phyloP scores from a whole-genome alignment of 37 sponge, comb jelly and placozoan genomes.

The Crambe crambe region DNA sequence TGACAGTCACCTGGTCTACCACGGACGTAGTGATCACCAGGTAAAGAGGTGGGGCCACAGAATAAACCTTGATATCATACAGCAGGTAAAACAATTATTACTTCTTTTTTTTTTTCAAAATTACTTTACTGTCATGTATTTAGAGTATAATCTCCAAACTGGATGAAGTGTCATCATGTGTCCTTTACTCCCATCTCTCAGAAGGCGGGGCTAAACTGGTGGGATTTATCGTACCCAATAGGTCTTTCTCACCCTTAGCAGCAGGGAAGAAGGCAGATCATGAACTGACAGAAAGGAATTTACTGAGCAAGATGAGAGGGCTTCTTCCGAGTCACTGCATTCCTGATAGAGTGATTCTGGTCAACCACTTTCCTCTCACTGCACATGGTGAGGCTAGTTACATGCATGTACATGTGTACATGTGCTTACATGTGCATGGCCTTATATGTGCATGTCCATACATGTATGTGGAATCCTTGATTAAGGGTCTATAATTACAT shows the following conservation, averaged over 20 bases:
- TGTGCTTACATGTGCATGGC: not conserved
- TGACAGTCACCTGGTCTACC: slow-evolving; percentile 43
- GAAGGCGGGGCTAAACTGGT: too few relatives aligned
- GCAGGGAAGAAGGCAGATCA: not conserved
- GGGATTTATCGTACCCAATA: slow-evolving; percentile 17
- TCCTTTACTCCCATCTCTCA: too few relatives aligned
- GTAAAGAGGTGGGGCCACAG: slow-evolving; percentile 81
- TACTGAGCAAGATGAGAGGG: slow-evolving; percentile 9
- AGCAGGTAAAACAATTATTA: slow-evolving; percentile 43
- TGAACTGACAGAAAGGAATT: not conserved
- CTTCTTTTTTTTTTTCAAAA: not conserved
- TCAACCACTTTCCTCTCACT: slow-evolving; percentile 58
- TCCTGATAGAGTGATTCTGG: slow-evolving; percentile 51
- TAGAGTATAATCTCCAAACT: not conserved
- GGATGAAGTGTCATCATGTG: slow-evolving; percentile 17
- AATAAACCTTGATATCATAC: slow-evolving; percentile 65
- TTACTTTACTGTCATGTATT: not conserved
- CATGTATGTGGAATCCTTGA: not conserved
- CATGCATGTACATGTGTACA: not conserved
- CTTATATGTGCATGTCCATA: not conserved
- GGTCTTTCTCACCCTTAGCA: not conserved
- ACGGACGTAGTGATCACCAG: slow-evolving; percentile 81
- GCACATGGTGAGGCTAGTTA: slow-evolving; percentile 60
- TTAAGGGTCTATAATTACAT: not conserved
- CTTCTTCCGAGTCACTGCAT: slow-evolving; percentile 38